Conservation (phyloP, 1,140 invertebrate genomes). For the Plodia interpunctella region DNA sequence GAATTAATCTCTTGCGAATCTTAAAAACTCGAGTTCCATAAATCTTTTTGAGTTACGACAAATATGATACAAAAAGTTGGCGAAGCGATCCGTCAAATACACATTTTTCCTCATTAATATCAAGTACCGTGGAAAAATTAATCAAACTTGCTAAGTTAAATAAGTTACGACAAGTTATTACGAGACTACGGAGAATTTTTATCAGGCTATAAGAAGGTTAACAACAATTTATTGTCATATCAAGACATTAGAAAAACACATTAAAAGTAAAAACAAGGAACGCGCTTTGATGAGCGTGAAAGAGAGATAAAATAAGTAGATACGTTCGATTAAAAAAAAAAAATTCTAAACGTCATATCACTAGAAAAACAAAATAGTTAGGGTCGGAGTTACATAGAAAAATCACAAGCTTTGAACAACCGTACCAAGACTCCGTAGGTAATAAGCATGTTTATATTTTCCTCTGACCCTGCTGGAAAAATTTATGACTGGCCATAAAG, state of each 20-base stretch:
- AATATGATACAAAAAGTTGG: constrained; percentile 1
- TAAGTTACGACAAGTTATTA: constrained; percentile 1
- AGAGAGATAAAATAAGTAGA: no score
- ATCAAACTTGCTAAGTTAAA: constrained; percentile 4
- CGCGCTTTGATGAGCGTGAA: no score
- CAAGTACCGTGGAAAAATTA: not conserved
- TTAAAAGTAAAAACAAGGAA: no score
- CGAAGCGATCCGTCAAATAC: not conserved
- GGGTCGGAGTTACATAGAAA: not conserved
- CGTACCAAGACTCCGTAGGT: not conserved
- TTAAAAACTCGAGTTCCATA: not conserved
- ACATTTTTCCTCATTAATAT: constrained; percentile 6
- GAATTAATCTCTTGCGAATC: not conserved
- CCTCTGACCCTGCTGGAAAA: constrained; percentile 5
- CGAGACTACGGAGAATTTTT: not conserved
- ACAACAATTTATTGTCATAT: no score
- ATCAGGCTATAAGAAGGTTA: no score
- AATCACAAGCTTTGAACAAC: not conserved
- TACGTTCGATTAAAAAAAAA: no score
- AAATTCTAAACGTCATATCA: no score
- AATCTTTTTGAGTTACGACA: constrained; percentile 1
- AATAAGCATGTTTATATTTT: constrained; percentile 14
- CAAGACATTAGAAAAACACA: no score
- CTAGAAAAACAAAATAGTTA: not conserved
- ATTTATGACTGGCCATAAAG: constrained; percentile 16